Evolutionary conservation across 2,888 invertebrate species (phyloP), one percentile per base, ranked within the genome.

Genomic region (Heliconius aoede): DNA sequence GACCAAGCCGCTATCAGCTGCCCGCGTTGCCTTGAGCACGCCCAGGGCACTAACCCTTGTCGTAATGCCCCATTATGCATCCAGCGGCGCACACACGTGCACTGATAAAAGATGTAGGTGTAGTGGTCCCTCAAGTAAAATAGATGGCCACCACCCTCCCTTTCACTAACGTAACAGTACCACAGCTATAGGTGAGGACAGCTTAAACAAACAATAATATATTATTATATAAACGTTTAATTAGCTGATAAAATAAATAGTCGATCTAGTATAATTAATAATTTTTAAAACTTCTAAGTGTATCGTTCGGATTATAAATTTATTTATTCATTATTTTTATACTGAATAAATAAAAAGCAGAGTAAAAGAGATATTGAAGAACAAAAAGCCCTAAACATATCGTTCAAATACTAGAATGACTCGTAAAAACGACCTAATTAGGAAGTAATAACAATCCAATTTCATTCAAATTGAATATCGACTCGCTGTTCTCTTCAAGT

Each of bases 21-120:
- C 88, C 88, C 84, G 83, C 82, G 86, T 86, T 85, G 87, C 90
- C 86, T 89, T 88, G 90, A 89, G 86, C 93, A 92, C 93, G 89
- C 93, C 93, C 91, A 92, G 91, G 90, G 86, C 91, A 89, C 85
- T 91, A 86, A 90, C 91, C 90, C 90, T 88, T 87, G 89, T 86
- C 86, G 88, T 86, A 90, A 89, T 88, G 86, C 85, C 84, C 82
- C 81, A 82, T 85, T 84, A 85, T 82, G 81, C 85, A 84, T 83
- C 84, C 82, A 84, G 81, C 80, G 75, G 73, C 81, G 81, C 83
- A 83, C 85, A 84, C 84, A 84, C 81, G 79, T 79, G 82, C 83
- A 81, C 80, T 82, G 83, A 85, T 85, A 83, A 85, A 84, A 83
- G 81, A 77, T 84, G 83, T 82, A 83, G 84, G 84, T 87, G 87